These are phyloP conservation scores for Ips typographus DNA, from an alignment of 1,140 invertebrate species.

Conservation along the genomic window DNA sequence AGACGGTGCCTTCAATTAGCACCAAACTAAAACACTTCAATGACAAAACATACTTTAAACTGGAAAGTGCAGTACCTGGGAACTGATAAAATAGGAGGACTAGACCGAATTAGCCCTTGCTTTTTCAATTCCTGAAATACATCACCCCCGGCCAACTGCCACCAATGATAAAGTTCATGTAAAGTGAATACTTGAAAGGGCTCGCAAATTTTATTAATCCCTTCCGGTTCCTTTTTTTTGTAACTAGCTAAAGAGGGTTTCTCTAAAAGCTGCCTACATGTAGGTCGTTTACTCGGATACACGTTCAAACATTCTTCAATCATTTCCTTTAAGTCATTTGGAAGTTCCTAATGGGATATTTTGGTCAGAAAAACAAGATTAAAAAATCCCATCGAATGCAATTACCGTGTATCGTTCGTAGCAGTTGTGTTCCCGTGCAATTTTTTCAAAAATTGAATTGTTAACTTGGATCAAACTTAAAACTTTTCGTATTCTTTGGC, in stretches of 20 bases:
- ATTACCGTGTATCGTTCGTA: conserved; percentile 65
- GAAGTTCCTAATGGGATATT: conserved; percentile 45
- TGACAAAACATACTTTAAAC: conserved; percentile 24
- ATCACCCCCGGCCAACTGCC: conserved; percentile 94
- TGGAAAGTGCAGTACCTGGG: conserved; percentile 58
- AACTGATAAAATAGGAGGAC: conserved; percentile 74
- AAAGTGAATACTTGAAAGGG: conserved; percentile 49
- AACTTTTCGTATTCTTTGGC: conserved; percentile 72
- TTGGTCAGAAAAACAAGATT: background rate
- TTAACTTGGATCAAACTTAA: conserved; percentile 68
- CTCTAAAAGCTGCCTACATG: conserved; percentile 61
- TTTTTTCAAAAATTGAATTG: conserved; percentile 65
- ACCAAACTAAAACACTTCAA: conserved; percentile 62
- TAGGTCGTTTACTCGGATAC: conserved; percentile 62
- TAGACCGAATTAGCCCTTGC: conserved; percentile 84
- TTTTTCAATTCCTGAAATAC: conserved; percentile 87
- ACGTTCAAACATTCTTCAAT: conserved; percentile 72
- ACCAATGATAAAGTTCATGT: conserved; percentile 80
- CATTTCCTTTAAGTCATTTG: conserved; percentile 62
- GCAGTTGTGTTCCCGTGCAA: conserved; percentile 75
- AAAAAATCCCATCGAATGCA: background rate
- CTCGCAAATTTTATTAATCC: conserved; percentile 42
- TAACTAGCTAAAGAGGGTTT: conserved; percentile 55
- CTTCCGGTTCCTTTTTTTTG: conserved; percentile 40
- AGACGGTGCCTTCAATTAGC: conserved; percentile 75